These are phyloP conservation scores for Metallyticus violacea DNA, from an alignment of 2,888 invertebrate genomes.

Conservation along the genomic window DNA sequence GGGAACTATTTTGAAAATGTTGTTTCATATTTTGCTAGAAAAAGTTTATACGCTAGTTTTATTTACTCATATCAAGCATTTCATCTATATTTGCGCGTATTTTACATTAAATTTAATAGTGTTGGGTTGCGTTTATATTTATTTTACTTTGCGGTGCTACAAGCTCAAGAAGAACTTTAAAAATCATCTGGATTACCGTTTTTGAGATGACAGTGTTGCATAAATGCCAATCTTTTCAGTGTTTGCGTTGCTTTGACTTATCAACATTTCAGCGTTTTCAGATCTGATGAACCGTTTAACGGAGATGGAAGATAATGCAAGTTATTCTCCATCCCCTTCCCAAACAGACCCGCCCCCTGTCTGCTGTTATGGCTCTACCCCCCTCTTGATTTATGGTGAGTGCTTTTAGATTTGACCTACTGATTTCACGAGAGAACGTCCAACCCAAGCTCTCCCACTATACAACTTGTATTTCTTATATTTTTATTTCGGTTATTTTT, in stretches of 20 bases:
- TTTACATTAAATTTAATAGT: no score
- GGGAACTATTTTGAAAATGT: no score
- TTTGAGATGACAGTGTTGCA: neutral
- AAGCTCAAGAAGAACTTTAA: no score
- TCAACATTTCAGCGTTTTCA: neutral
- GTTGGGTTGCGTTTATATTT: no score
- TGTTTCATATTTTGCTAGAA: no score
- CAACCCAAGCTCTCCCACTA: neutral
- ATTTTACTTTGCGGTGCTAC: no score
- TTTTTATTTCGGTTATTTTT: neutral
- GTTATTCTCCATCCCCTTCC: neutral
- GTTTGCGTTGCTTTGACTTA: neutral
- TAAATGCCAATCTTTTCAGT: neutral
- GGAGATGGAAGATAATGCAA: neutral
- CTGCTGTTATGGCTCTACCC: neutral
- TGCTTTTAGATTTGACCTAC: constrained; percentile 10
- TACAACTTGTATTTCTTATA: neutral
- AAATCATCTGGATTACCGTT: no score
- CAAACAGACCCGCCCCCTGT: neutral
- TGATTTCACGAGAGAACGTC: neutral
- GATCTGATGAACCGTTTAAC: neutral
- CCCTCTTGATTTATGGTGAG: neutral
- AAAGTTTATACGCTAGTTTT: no score
- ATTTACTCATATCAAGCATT: no score
- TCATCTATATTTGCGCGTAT: no score